Conservation (phyloP, 2,888 invertebrate genomes). For the Dilophus febrilis region DNA sequence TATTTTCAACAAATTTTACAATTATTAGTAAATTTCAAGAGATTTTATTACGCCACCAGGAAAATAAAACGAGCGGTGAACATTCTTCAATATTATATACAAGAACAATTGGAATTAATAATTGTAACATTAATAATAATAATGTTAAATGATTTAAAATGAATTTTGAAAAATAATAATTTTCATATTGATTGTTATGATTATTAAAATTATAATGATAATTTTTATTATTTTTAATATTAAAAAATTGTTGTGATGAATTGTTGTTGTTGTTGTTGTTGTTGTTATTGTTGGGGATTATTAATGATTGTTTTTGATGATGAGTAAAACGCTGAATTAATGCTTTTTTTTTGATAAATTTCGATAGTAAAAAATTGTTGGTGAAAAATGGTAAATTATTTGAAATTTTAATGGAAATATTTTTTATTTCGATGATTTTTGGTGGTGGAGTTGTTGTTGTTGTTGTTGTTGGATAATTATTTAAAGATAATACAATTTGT, state of each 20-base stretch:
- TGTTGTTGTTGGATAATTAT: background rate
- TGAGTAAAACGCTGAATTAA: background rate
- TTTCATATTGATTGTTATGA: background rate
- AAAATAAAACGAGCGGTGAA: slow-evolving; percentile 17
- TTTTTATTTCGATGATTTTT: background rate
- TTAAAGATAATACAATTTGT: background rate
- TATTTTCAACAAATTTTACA: too few species aligned
- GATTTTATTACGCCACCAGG: slow-evolving; percentile 19
- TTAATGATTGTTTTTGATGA: too few species aligned
- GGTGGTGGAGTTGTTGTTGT: background rate
- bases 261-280: too few species aligned
- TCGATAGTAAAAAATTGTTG: too few species aligned
- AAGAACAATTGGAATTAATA: slow-evolving; percentile 13
- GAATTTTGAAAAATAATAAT: background rate
- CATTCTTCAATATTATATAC: slow-evolving; percentile 16
- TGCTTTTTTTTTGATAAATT: too few species aligned
- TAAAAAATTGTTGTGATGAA: too few species aligned
- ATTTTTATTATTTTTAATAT: too few species aligned
- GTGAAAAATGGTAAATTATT: background rate
- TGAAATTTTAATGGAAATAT: background rate
- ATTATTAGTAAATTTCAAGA: slow-evolving; percentile 19
- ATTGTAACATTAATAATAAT: background rate
- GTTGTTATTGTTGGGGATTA: too few species aligned
- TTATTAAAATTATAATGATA: too few species aligned
- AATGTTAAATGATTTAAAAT: background rate